These are phyloP conservation scores for Antennarius striatus DNA, from an alignment of 2,113 vertebrate species.

Conservation along the genomic window DNA sequence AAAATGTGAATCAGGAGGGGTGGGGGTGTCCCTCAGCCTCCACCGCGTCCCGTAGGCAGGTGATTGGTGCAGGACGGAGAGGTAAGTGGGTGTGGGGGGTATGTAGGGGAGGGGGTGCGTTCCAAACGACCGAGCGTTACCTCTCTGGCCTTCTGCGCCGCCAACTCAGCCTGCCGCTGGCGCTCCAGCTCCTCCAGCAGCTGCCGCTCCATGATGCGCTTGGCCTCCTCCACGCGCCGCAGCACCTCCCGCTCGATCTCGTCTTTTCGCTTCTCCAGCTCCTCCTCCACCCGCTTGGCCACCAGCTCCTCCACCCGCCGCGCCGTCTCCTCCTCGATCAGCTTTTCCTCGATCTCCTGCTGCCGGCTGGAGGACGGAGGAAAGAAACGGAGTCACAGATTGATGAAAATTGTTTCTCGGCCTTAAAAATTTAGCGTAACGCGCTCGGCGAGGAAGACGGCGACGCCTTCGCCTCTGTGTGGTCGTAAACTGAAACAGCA, in stretches of 20 bases:
- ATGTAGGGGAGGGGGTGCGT: constrained; percentile 74
- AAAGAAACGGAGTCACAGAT: not conserved
- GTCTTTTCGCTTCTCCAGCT: constrained; percentile 96
- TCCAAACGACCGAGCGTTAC: constrained; percentile 99
- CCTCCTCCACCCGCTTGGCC: constrained; percentile 97
- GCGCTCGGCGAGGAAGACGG: too few species aligned
- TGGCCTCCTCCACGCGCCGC: constrained; percentile 97
- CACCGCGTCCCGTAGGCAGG: constrained; percentile 3
- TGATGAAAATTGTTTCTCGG: too few species aligned
- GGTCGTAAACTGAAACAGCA: too few species aligned
- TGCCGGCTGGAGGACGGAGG: constrained; percentile 80
- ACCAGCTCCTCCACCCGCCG: constrained; percentile 97
- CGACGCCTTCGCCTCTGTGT: too few species aligned
- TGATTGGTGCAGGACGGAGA: constrained; percentile 13
- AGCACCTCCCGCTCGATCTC: constrained; percentile 99
- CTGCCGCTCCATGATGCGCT: constrained; percentile 99
- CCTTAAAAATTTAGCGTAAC: too few species aligned
- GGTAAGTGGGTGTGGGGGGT: not conserved
- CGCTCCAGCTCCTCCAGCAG: constrained; percentile 99
- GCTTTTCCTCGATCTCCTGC: constrained; percentile 98
- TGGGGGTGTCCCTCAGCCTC: constrained; percentile 6
- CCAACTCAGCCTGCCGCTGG: constrained; percentile 97
- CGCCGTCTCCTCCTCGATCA: constrained; percentile 98
- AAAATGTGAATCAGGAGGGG: not conserved
- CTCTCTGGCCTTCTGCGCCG: constrained; percentile 98